Conservation (phyloP, 2,113 vertebrate species). For the Mionectes macconnelli region DNA sequence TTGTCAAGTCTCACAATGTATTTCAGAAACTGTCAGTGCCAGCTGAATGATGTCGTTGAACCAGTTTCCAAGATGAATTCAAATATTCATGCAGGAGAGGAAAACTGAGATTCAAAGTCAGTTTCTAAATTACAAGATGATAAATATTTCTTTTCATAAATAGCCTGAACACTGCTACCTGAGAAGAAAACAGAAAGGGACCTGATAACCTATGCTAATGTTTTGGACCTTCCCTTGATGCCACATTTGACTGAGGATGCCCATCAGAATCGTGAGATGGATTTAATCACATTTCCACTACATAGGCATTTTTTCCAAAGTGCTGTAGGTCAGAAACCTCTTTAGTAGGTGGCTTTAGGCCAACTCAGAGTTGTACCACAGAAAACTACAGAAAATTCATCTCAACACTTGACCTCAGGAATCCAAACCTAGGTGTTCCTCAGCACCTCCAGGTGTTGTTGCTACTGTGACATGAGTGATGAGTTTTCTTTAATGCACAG, state of each 20-base stretch:
- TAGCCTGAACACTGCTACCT: neutral
- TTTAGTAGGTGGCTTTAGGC: neutral
- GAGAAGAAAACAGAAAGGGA: neutral
- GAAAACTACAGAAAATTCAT: neutral
- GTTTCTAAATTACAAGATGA: neutral
- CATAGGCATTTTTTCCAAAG: neutral
- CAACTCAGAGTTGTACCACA: neutral
- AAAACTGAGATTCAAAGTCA: slow-evolving; percentile 22
- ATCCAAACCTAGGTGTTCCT: neutral
- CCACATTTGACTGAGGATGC: neutral
- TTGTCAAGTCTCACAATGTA: neutral
- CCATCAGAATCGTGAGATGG: accelerated
- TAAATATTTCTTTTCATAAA: neutral
- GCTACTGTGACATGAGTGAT: neutral
- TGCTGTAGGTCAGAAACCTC: neutral
- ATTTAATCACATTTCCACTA: neutral
- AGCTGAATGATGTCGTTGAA: neutral
- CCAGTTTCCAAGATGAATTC: neutral
- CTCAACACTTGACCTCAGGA: neutral
- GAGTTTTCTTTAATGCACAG: neutral
- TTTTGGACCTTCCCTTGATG: neutral
- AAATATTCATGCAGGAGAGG: neutral
- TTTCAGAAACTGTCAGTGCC: neutral
- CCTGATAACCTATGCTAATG: neutral
- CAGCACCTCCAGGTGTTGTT: neutral